phyloP scores from a whole-genome alignment of 2,888 invertebrate genomes.

The Papilio protenor region DNA sequence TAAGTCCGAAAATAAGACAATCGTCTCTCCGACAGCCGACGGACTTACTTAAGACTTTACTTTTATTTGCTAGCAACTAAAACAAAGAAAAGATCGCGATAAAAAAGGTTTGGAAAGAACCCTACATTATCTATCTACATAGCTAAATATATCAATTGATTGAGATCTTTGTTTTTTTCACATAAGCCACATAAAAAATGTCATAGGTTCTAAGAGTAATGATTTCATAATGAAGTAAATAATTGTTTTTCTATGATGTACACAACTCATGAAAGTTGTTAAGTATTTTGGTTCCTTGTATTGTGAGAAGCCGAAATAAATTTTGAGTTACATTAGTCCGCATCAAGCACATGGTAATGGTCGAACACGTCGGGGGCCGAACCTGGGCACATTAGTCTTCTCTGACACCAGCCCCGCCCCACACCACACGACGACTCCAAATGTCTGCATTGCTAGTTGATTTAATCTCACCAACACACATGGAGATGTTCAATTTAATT shows the following conservation, averaged over 20 bases:
- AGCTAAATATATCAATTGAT: not conserved
- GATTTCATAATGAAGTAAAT: not conserved
- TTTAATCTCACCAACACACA: slow-evolving; percentile 1
- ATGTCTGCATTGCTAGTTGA: slow-evolving; percentile 20
- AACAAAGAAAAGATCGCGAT: slow-evolving; percentile 22
- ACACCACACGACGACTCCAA: not conserved
- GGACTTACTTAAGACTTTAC: slow-evolving; percentile 20
- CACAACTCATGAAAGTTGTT: not conserved
- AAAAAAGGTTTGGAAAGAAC: not conserved
- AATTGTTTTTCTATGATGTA: not conserved
- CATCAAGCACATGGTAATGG: slow-evolving; percentile 41
- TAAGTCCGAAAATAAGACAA: slow-evolving; percentile 27
- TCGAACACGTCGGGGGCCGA: slow-evolving; percentile 47
- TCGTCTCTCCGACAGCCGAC: slow-evolving; percentile 4
- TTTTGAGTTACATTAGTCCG: not conserved
- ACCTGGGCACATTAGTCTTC: slow-evolving; percentile 46
- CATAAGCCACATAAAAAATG: not conserved
- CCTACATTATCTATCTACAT: not conserved
- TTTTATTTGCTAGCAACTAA: slow-evolving; percentile 27
- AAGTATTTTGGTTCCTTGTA: not conserved
- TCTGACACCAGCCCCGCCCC: slow-evolving; percentile 38
- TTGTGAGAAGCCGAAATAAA: not conserved
- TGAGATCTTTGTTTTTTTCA: not conserved
- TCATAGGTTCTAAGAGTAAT: not conserved
- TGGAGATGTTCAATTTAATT: not conserved